Evolutionary conservation across 2,797 vertebrate species (phyloP).

Genomic region (Schizopygopsis malacanthus): DNA sequence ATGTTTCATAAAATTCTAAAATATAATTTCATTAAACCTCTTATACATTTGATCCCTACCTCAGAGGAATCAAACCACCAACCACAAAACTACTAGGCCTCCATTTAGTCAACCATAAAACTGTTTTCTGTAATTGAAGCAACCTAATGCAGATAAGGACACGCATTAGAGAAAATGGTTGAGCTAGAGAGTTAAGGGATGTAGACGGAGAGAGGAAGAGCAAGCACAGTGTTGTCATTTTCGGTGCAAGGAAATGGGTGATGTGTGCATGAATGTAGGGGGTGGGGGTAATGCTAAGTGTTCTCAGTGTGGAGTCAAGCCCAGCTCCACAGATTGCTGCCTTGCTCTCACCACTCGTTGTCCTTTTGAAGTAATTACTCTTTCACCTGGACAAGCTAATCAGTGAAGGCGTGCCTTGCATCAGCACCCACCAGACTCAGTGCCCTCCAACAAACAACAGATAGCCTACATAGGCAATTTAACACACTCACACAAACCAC

Average conservation of each 20-base stretch:
- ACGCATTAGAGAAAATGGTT: constrained; percentile 37
- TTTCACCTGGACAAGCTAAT: constrained; percentile 85
- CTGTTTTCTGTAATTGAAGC: constrained; percentile 77
- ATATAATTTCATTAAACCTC: background rate
- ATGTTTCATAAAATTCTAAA: constrained; percentile 7
- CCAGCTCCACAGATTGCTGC: constrained; percentile 69
- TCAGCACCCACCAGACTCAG: constrained; percentile 9
- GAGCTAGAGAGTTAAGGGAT: constrained; percentile 14
- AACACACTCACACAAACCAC: background rate
- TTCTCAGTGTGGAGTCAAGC: constrained; percentile 72
- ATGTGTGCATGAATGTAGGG: constrained; percentile 65
- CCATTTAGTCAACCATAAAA: constrained; percentile 78
- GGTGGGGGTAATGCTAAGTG: constrained; percentile 75
- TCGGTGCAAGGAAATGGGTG: constrained; percentile 64
- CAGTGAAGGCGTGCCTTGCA: constrained; percentile 63
- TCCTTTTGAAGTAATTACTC: constrained; percentile 91
- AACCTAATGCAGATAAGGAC: constrained; percentile 74
- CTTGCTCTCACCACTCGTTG: constrained; percentile 70
- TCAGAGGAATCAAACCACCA: constrained; percentile 65
- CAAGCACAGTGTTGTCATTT: constrained; percentile 69
- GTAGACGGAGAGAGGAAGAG: constrained; percentile 30
- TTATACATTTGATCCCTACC: constrained; percentile 8
- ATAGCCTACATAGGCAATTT: background rate
- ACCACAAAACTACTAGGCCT: constrained; percentile 76
- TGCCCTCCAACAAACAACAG: background rate